Conservation (phyloP, 2,888 invertebrate genomes). For the Eristalis tenax region DNA sequence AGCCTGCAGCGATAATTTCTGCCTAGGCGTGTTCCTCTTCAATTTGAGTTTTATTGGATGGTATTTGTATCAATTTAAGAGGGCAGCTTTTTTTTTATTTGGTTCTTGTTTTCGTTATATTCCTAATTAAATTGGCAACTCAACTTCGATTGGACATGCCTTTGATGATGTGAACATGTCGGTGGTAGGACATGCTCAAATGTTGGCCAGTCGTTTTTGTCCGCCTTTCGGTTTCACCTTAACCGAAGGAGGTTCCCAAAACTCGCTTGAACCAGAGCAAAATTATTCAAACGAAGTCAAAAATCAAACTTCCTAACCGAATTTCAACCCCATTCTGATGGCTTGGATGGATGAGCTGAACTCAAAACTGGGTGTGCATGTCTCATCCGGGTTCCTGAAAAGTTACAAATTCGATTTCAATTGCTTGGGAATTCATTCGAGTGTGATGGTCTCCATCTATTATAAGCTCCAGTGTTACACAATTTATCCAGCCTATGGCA, state of each 20-base stretch:
- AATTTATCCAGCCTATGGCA: constrained; percentile 40
- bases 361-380: neutral
- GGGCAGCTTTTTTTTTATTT: neutral
- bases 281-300: constrained; percentile 32
- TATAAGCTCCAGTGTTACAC: constrained; percentile 37
- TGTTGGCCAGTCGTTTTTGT: constrained; percentile 1
- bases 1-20: constrained; percentile 13
- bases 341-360: neutral
- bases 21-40: constrained; percentile 14
- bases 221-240: neutral
- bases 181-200: neutral
- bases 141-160: constrained; percentile 3
- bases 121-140: neutral
- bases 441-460: constrained; percentile 46
- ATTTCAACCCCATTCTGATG: constrained; percentile 15
- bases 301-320: constrained; percentile 55
- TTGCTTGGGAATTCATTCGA: constrained; percentile 23
- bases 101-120: neutral
- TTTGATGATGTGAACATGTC: neutral
- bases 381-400: constrained; percentile 13
- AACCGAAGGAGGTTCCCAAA: constrained; percentile 1
- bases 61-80: constrained; percentile 37
- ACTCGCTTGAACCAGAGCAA: constrained; percentile 1
- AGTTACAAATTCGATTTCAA: constrained; percentile 54
- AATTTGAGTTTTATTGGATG: constrained; percentile 33